These are phyloP conservation scores for Pseudomugil tenellus DNA, from an alignment of 2,797 vertebrate species.

Conservation along the genomic window DNA sequence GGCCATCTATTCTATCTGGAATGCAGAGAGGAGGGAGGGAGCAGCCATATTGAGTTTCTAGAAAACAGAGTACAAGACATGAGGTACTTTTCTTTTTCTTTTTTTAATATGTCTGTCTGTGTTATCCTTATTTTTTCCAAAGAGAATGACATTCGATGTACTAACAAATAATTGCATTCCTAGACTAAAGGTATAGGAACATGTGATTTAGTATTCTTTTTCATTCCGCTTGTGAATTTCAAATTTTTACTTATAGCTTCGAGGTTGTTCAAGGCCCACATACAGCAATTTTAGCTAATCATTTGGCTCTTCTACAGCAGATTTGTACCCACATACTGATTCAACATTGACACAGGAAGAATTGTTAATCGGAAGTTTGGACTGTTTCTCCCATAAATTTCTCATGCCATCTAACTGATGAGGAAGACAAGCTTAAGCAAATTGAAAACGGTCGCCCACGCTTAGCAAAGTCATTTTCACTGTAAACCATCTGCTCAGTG, in stretches of 20 bases:
- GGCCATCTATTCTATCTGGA: conserved; percentile 77
- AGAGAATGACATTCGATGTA: background rate
- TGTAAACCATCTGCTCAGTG: conserved; percentile 11
- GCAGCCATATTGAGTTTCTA: conserved; percentile 63
- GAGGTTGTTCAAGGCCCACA: background rate
- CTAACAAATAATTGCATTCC: background rate
- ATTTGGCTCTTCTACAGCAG: background rate
- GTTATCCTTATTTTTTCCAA: background rate
- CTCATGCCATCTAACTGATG: conserved; percentile 1
- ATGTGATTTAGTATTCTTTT: background rate
- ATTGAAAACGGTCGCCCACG: background rate
- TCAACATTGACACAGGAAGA: background rate
- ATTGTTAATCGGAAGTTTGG: background rate
- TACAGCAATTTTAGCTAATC: background rate
- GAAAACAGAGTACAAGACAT: conserved; percentile 38
- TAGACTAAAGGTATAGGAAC: background rate
- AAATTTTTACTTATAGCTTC: background rate
- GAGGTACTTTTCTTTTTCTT: conserved; percentile 22
- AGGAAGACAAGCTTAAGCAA: conserved; percentile 1
- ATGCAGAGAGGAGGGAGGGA: conserved; percentile 55
- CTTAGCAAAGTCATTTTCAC: conserved; percentile 17
- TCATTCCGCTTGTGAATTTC: background rate
- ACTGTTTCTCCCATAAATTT: background rate
- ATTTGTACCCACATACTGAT: background rate
- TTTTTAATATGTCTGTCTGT: conserved; percentile 4